A percentile compares a stretch with the other conserved stretches of the same genome.
phyloP scores from a whole-genome alignment of 2,888 invertebrate species.

The Synanthedon vespiformis region DNA sequence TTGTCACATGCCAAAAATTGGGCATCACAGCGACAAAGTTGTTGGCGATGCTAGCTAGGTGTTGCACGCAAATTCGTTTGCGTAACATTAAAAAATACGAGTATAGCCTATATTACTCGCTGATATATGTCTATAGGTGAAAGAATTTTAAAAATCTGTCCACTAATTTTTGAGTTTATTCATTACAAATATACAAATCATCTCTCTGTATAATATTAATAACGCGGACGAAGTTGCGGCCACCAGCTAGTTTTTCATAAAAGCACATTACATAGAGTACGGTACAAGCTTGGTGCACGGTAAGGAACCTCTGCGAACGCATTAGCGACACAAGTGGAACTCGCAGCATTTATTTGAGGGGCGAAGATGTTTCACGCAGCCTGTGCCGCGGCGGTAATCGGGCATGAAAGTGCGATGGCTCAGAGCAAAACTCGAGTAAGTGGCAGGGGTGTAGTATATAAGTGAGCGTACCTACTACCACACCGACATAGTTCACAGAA shows the following conservation, averaged over 20 bases:
- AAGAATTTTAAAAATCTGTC: too few relatives aligned
- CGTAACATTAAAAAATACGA: too few relatives aligned
- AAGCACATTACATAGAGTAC: neutral
- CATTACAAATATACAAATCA: too few relatives aligned
- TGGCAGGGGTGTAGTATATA: slow-evolving; percentile 70
- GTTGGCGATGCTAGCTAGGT: too few relatives aligned
- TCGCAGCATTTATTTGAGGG: neutral
- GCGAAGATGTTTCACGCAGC: neutral
- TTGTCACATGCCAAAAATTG: too few relatives aligned
- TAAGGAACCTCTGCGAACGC: neutral
- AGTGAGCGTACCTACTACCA: slow-evolving; percentile 57
- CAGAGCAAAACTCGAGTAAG: slow-evolving; percentile 39
- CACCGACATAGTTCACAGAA: slow-evolving; percentile 63
- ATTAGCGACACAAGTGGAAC: neutral
- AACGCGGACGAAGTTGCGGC: too few relatives aligned
- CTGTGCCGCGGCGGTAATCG: slow-evolving; percentile 38
- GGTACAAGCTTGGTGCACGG: neutral
- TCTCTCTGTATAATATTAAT: too few relatives aligned
- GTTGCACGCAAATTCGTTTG: too few relatives aligned
- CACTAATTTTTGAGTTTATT: too few relatives aligned
- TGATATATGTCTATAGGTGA: too few relatives aligned
- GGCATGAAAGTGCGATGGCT: slow-evolving; percentile 62
- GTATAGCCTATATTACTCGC: too few relatives aligned
- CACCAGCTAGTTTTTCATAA: neutral
- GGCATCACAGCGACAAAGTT: too few relatives aligned